These are phyloP conservation scores for Pseudopleuronectes americanus DNA, from an alignment of 2,797 vertebrate species.

Conservation along the genomic window DNA sequence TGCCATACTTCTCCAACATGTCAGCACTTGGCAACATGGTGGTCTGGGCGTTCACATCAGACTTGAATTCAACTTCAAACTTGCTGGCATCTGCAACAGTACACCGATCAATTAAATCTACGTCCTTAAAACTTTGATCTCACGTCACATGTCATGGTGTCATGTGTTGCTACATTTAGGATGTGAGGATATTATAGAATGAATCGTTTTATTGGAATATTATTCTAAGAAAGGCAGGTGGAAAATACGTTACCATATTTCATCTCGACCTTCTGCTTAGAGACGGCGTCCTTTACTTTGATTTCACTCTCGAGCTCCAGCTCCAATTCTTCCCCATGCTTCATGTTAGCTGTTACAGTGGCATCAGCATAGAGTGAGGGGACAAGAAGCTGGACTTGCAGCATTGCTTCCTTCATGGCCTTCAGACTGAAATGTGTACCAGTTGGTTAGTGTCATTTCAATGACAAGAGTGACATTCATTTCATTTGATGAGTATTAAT, in stretches of 20 bases:
- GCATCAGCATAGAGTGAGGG: constrained; percentile 84
- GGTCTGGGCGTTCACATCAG: constrained; percentile 82
- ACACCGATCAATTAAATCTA: constrained; percentile 13
- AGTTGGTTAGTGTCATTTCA: constrained; percentile 14
- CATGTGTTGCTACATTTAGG: too few relatives aligned
- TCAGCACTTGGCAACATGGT: constrained; percentile 67
- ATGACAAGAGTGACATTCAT: background rate
- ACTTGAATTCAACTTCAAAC: constrained; percentile 86
- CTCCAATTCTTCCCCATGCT: constrained; percentile 72
- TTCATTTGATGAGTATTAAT: constrained; percentile 2
- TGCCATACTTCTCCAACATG: constrained; percentile 70
- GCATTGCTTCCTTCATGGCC: constrained; percentile 80
- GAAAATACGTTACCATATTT: constrained; percentile 85
- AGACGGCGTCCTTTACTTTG: constrained; percentile 74
- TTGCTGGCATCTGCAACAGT: constrained; percentile 85
- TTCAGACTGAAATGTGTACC: constrained; percentile 77
- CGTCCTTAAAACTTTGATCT: background rate
- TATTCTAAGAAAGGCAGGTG: background rate
- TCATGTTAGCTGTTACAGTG: constrained; percentile 82
- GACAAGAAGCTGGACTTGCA: constrained; percentile 86
- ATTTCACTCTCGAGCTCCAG: constrained; percentile 87
- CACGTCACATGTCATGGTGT: background rate
- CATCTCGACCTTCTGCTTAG: constrained; percentile 84
- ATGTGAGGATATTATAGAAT: background rate
- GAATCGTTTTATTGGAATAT: too few relatives aligned